Evolutionary conservation across 2,888 invertebrate genomes (phyloP).

Genomic region (Lepetodrilus schrolli): DNA sequence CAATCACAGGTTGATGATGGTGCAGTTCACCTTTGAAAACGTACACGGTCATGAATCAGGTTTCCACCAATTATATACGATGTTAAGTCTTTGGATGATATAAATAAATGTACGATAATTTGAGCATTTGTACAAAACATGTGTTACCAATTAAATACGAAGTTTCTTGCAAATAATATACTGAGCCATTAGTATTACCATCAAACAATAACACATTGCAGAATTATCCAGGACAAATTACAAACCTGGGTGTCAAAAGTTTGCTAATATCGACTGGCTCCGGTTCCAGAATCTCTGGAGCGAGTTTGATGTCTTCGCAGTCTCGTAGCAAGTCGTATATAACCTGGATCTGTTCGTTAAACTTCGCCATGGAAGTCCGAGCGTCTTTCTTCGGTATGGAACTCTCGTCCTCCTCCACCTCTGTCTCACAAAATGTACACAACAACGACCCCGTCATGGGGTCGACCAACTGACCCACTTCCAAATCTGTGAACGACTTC

Average conservation of each 20-base stretch:
- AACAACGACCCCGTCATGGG: slow-evolving; percentile 60
- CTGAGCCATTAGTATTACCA: too few relatives aligned
- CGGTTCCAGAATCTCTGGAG: slow-evolving; percentile 94
- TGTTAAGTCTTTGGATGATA: too few relatives aligned
- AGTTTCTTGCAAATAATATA: too few relatives aligned
- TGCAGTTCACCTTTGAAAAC: too few relatives aligned
- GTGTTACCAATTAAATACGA: too few relatives aligned
- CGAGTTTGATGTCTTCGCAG: slow-evolving; percentile 89
- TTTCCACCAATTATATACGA: too few relatives aligned
- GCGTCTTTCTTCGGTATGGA: slow-evolving; percentile 95
- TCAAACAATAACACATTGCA: too few relatives aligned
- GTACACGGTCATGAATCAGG: too few relatives aligned
- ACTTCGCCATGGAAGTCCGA: slow-evolving; percentile 86
- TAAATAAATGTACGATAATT: too few relatives aligned
- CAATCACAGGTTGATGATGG: too few relatives aligned
- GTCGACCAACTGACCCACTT: slow-evolving; percentile 79
- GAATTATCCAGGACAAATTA: too few relatives aligned
- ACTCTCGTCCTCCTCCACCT: slow-evolving; percentile 95
- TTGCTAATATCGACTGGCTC: slow-evolving; percentile 78
- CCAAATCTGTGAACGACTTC: slow-evolving; percentile 96
- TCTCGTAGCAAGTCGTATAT: slow-evolving; percentile 91
- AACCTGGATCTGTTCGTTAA: slow-evolving; percentile 94
- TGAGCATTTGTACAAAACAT: too few relatives aligned
- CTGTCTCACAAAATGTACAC: slow-evolving; percentile 89
- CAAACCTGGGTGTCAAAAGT: slow-evolving; percentile 28